phyloP scores from a whole-genome alignment of 2,113 vertebrate genomes.

The Dunckerocampus dactyliophorus region DNA sequence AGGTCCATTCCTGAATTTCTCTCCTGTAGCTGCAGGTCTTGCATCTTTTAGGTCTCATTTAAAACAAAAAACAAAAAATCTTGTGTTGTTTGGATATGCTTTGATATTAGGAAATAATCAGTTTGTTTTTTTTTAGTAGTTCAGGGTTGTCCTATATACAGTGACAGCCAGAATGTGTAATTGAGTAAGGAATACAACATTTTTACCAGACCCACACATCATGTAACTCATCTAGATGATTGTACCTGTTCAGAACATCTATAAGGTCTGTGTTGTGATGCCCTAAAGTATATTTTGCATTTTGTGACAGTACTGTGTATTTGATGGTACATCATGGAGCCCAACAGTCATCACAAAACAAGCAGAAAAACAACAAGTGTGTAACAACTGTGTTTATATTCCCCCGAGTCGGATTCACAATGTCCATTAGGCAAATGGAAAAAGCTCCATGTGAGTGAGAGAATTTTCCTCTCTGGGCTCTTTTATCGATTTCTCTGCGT shows the following conservation, averaged over 20 bases:
- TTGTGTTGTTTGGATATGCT: constrained; percentile 32
- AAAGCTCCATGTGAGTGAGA: constrained; percentile 3
- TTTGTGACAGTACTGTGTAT: constrained; percentile 34
- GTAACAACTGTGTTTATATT: constrained; percentile 15
- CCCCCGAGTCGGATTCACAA: constrained; percentile 10
- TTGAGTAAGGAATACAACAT: constrained; percentile 10
- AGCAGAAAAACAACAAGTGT: constrained; percentile 1
- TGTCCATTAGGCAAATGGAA: constrained; percentile 14
- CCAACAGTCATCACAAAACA: too few relatives aligned
- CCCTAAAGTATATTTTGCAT: constrained; percentile 28
- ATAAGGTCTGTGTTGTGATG: constrained; percentile 37
- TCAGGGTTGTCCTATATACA: constrained; percentile 12
- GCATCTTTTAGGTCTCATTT: constrained; percentile 39
- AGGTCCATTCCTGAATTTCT: neutral
- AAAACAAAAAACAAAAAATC: neutral
- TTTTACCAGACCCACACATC: constrained; percentile 29
- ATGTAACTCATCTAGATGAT: constrained; percentile 8
- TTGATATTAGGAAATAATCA: constrained; percentile 17
- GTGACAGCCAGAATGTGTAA: constrained; percentile 29
- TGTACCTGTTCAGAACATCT: constrained; percentile 38
- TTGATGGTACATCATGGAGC: constrained; percentile 6
- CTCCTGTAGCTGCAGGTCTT: constrained; percentile 30
- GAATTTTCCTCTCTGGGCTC: constrained; percentile 12
- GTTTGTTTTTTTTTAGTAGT: constrained; percentile 6
- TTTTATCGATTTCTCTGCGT: constrained; percentile 48